Base-by-base conservation (phyloP, 2,113 vertebrate genomes). In the Osmerus eperlanus region DNA sequence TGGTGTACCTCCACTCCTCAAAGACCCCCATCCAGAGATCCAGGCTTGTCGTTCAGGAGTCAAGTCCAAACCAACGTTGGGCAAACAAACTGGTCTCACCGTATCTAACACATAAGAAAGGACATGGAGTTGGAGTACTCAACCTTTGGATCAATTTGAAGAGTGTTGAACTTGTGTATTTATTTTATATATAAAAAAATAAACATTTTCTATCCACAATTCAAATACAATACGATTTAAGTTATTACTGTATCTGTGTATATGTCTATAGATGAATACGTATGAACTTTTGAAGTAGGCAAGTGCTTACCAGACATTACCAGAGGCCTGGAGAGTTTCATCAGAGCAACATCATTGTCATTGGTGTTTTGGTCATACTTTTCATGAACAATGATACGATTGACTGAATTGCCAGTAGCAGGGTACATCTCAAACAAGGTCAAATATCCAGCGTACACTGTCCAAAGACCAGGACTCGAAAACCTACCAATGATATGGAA, bases 61-160 rank as follows among this genome's bases (percentile, higher is more conserved):
- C 16, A 90, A 29, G n/a, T 74, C 15, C 12, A 90, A 0, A 0
- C 77, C 88, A 3, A 25, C 1, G 63, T 86, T 90, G 25, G 91
- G 92, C 68, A 93, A 85, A 82, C 92, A 93, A 69, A 91, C 88
- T 1, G 92, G 90, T 71, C 5, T 77, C 21, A 89, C 80, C 3
- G 0, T 79, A 0, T 1, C 91, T 92, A 70, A 58, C 58, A 47
- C 41, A 56, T 56, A 56, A 3, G 2, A 56, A 0, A 56, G 55
- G 5, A 56, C 55, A 47, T 47, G 41, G 41, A 47, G 41, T 47
- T 12, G 41, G 41, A 47, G 9, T 12, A 47, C 9, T 47, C 5
- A 47, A 47, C 7, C 2, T 11, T 47, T 47, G 9, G 41, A 47
- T 47, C 41, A 47, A 47, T 47, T 47, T 9, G 41, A 47, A 47